Evolutionary conservation across 2,797 vertebrate species (phyloP).

Genomic region (Thalassophryne amazonica): DNA sequence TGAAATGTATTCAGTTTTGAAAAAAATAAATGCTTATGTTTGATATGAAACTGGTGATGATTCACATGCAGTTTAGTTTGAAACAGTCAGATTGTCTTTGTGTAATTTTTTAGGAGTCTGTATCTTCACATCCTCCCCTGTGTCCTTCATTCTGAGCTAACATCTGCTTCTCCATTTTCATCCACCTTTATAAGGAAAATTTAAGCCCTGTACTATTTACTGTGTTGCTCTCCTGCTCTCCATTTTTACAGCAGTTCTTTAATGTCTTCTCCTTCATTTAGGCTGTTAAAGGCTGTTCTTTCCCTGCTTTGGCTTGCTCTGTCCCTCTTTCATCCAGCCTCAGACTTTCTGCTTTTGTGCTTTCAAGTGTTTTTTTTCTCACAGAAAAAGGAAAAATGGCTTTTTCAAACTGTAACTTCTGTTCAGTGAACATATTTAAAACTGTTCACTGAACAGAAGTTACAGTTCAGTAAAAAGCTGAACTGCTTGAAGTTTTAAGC

Average conservation of each 20-base stretch:
- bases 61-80: too few relatives aligned
- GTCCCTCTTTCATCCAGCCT: not conserved
- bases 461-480: too few relatives aligned
- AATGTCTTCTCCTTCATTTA: not conserved
- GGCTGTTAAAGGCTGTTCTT: not conserved
- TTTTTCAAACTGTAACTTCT: not conserved
- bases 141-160: not conserved
- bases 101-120: too few relatives aligned
- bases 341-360: not conserved
- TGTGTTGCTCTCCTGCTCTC: not conserved
- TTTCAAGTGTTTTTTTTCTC: not conserved
- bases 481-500: too few relatives aligned
- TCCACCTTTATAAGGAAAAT: not conserved
- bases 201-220: not conserved
- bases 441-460: too few relatives aligned
- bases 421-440: too few relatives aligned
- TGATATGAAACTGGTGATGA: too few relatives aligned
- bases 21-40: too few relatives aligned
- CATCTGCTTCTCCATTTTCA: not conserved
- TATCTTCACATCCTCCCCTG: not conserved
- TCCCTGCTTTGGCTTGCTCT: not conserved
- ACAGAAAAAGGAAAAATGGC: not conserved
- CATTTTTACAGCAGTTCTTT: not conserved
- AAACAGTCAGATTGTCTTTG: too few relatives aligned
- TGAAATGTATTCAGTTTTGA: too few relatives aligned